Percentiles rank a stretch among this genome's conserved stretches.
These are phyloP conservation scores for Buteo buteo DNA, from an alignment of 2,113 vertebrate species.

Conservation along the genomic window DNA sequence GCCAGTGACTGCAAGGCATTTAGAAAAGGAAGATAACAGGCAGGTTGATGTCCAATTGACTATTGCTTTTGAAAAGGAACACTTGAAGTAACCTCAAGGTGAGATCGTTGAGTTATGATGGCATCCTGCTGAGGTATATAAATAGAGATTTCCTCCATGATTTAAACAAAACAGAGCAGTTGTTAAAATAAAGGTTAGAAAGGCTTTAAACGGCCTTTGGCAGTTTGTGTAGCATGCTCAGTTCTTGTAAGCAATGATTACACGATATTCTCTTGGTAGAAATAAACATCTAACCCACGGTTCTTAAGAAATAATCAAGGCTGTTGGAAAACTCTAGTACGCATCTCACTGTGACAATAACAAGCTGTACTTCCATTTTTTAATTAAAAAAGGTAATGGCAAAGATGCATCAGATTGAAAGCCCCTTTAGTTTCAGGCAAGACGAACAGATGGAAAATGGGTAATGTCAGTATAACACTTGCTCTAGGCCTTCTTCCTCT, in stretches of 20 bases:
- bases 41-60: not conserved
- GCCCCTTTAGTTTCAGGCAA: not conserved
- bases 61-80: not conserved
- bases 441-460: not conserved
- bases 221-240: not conserved
- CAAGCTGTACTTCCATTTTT: not conserved
- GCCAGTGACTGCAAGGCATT: not conserved
- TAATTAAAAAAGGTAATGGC: not conserved
- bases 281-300: not conserved
- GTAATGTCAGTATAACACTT: not conserved
- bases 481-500: not conserved
- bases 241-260: not conserved
- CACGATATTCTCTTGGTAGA: not conserved
- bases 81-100: not conserved
- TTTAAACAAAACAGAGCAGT: not conserved
- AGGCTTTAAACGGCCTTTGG: not conserved
- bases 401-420: not conserved
- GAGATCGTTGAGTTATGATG: not conserved
- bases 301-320: not conserved
- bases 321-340: not conserved
- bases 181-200: not conserved
- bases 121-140: not conserved
- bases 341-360: not conserved
- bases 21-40: not conserved
- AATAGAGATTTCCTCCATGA: not conserved